phyloP scores from a whole-genome alignment of 2,797 vertebrate species.

The Urophycis tenuis region DNA sequence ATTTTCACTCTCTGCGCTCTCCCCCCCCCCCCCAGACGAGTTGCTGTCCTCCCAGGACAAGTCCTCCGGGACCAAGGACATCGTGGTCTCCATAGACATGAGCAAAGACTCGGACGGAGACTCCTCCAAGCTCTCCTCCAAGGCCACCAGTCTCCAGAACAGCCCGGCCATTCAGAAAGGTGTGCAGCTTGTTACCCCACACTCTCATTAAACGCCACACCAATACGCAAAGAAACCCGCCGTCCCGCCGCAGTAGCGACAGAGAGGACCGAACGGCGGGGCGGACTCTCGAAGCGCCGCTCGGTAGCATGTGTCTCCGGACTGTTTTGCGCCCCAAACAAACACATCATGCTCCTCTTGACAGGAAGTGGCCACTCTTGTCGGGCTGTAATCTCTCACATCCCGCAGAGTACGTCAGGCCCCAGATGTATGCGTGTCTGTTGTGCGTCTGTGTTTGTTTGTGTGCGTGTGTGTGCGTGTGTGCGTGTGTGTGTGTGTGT shows the following conservation, averaged over 20 bases:
- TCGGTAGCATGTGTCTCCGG: background rate
- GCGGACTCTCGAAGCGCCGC: background rate
- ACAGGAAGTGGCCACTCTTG: background rate
- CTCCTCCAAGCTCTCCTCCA: conserved; percentile 78
- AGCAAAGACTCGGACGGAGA: conserved; percentile 87
- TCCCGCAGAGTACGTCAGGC: background rate
- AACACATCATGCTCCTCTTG: conserved; percentile 1
- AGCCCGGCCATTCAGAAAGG: conserved; percentile 80
- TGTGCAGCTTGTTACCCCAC: conserved; percentile 34
- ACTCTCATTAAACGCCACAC: background rate
- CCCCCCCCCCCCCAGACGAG: conserved; percentile 72
- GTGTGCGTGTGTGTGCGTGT: background rate
- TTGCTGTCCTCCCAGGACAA: conserved; percentile 88
- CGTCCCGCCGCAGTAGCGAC: too few relatives aligned
- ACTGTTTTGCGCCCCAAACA: background rate
- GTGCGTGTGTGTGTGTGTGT: background rate
- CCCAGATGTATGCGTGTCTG: background rate
- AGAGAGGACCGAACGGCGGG: too few relatives aligned
- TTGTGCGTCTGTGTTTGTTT: background rate
- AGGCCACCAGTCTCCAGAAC: conserved; percentile 80
- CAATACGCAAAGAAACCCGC: background rate
- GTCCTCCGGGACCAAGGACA: conserved; percentile 84
- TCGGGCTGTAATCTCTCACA: background rate
- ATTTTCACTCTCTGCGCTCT: background rate
- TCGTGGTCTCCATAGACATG: conserved; percentile 92